These are phyloP conservation scores for Silurus lanzhouensis DNA, from an alignment of 2,797 vertebrate species.

Conservation along the genomic window DNA sequence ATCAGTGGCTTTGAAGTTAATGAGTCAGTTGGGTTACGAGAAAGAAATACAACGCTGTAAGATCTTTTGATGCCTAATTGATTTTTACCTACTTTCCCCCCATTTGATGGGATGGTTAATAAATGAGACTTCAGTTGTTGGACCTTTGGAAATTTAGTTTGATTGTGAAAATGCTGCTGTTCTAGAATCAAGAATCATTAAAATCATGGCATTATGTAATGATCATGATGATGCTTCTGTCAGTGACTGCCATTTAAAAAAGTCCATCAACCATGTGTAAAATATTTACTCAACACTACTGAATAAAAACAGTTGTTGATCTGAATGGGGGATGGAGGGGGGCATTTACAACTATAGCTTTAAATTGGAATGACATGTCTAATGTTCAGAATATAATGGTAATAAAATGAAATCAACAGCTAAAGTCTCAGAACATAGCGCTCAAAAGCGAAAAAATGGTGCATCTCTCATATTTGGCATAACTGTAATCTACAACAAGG, in stretches of 20 bases:
- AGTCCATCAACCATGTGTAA: too few species aligned
- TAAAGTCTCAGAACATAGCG: neutral
- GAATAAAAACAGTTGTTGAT: neutral
- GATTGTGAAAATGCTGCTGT: neutral
- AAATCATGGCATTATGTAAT: neutral
- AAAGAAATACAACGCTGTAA: conserved; percentile 54
- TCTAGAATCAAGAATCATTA: neutral
- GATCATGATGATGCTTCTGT: neutral
- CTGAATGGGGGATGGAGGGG: neutral
- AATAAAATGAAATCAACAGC: neutral
- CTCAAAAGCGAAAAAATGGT: neutral
- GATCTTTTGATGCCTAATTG: conserved; percentile 63
- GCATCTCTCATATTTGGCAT: neutral
- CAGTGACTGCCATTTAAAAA: neutral
- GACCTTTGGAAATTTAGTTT: neutral
- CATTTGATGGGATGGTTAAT: conserved; percentile 35
- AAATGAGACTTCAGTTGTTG: neutral
- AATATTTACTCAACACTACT: neutral
- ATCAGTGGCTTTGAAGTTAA: conserved; percentile 96
- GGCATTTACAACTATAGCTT: neutral
- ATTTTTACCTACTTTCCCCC: conserved; percentile 67
- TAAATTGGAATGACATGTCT: neutral
- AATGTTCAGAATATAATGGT: neutral
- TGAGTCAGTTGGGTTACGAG: conserved; percentile 85
- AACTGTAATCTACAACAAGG: neutral